Base-by-base conservation (phyloP, 2,113 vertebrate species). In the Caretta caretta region DNA sequence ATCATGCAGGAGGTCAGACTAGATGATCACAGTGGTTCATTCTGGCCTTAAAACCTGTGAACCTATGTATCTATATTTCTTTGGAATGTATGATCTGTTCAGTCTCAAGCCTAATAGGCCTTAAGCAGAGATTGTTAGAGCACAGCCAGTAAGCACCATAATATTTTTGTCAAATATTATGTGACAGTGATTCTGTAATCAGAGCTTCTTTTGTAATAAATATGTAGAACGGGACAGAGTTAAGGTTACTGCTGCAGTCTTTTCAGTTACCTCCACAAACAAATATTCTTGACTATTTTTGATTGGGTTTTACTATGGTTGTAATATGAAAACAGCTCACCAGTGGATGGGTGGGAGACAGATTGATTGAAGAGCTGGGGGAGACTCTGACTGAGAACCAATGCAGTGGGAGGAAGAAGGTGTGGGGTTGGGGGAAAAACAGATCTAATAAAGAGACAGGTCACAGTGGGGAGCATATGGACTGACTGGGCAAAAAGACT, bases 261-360 rank as follows among this genome's bases (percentile, higher is more conserved):
- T 92, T 90, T 90, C 86, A 56, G 86, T 95, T 87, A 84, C 62
- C 31, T 91, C n/a, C 65, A 57, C 93, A 92, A 96, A 86, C 87
- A 92, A 93, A 90, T 83, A 93, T 88, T 35, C 72, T 94, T 94
- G 89, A 79, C 72, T 95, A 24, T 90, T 42, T 86, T 96, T 84
- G 53, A 91, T 94, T 91, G 78, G 75, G 38, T 88, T 94, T 80
- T 94, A 10, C 38, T 92, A 49, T 59, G 57, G 11, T 59, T 62
- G 93, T 51, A 17, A 57, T 76, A 80, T 24, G 72, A 92, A 93
- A 95, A 93, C 83, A 29, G 5, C 24, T 59, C 10, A 29, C 57
- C 57, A 59, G 10, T 59, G 25, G 57, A 59, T 59, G 57, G 11
- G 11, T 59, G 25, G 57, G 25, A 59, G 10, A 29, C 57, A 29